A percentile compares a stretch with the other conserved stretches of the same genome.
These are phyloP conservation scores for Charadrius vociferus DNA, from an alignment of 2,113 vertebrate genomes.

Conservation along the genomic window DNA sequence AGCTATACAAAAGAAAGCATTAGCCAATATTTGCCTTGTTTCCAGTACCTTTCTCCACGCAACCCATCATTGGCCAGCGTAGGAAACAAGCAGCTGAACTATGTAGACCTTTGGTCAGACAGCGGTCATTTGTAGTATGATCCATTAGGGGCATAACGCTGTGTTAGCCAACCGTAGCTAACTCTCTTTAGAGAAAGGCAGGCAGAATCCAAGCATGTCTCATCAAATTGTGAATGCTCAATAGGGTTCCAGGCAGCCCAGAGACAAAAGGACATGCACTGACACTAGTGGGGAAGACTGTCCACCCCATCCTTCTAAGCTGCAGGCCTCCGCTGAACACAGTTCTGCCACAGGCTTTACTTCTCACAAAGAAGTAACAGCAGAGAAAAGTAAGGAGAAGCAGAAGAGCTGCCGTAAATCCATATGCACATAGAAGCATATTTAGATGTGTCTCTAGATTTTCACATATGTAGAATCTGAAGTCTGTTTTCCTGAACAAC, in stretches of 20 bases:
- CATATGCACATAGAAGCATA: neutral
- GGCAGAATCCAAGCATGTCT: fast-evolving
- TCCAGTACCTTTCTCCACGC: neutral
- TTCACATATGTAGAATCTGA: constrained; percentile 27
- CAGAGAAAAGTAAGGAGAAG: neutral
- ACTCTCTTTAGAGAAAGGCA: neutral
- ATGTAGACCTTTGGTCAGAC: neutral
- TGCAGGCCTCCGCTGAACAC: neutral
- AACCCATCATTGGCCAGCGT: neutral
- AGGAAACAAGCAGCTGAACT: neutral
- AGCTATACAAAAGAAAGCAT: neutral
- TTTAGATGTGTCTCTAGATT: constrained; percentile 6
- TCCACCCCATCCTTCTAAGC: neutral
- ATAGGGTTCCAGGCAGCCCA: neutral
- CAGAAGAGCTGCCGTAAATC: neutral
- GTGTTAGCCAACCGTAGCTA: neutral
- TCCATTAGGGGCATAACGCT: neutral
- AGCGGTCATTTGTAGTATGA: neutral
- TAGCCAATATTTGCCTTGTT: neutral
- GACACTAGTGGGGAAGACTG: neutral
- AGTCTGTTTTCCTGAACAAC: constrained; percentile 51
- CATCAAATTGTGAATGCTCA: neutral
- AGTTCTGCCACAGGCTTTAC: neutral
- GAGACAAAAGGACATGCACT: neutral
- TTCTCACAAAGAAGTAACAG: neutral